A percentile compares a stretch with the other conserved stretches of the same genome.
Conservation (phyloP, 2,888 invertebrate genomes). For the Polydrusus pterygomalis region DNA sequence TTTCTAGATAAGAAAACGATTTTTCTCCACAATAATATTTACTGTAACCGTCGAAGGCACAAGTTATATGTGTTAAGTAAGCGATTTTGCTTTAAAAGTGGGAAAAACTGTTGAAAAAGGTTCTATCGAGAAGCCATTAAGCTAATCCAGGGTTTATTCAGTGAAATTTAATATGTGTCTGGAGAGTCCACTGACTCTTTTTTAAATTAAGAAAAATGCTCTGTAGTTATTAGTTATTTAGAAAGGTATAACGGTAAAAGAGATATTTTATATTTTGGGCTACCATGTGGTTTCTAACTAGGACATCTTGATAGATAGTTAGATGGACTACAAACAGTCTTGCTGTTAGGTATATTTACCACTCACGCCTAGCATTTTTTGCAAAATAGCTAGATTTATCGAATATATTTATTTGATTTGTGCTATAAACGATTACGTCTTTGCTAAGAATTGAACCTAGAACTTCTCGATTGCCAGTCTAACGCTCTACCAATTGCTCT, state of each 20-base stretch:
- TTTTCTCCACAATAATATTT: slow-evolving; percentile 29
- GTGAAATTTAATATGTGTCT: slow-evolving; percentile 4
- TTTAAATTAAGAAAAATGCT: background rate
- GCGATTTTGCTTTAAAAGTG: slow-evolving; percentile 19
- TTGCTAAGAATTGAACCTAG: too few species aligned
- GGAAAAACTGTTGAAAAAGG: background rate
- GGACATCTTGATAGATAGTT: too few species aligned
- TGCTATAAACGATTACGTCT: too few species aligned
- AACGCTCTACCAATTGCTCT: too few species aligned
- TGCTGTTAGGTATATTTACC: too few species aligned
- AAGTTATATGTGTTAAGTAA: slow-evolving; percentile 20
- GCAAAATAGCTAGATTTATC: too few species aligned
- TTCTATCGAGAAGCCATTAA: background rate
- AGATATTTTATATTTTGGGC: too few species aligned
- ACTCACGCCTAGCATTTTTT: too few species aligned
- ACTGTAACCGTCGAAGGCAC: slow-evolving; percentile 16
- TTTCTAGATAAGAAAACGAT: slow-evolving; percentile 41
- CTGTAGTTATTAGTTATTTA: background rate
- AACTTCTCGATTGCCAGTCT: too few species aligned
- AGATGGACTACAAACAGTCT: too few species aligned
- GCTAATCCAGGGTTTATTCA: slow-evolving; percentile 9
- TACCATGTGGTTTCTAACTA: too few species aligned
- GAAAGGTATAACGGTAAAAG: background rate
- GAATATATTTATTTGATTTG: too few species aligned
- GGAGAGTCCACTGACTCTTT: background rate